Evolutionary conservation across 37 sponge, comb jelly and placozoan species (phyloP).

Genomic region (Beroe ovata): DNA sequence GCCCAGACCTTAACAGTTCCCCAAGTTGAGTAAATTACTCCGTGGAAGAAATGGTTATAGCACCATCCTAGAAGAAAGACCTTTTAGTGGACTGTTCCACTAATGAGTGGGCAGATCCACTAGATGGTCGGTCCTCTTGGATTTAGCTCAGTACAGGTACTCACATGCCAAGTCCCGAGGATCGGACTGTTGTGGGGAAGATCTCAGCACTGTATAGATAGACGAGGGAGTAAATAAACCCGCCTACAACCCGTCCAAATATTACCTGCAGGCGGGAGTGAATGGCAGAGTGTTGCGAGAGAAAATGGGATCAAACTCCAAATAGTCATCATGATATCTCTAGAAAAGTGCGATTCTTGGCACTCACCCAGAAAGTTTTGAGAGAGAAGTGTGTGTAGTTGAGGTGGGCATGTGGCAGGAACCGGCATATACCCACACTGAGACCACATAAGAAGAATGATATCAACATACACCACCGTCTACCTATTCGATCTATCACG

Average conservation of each 20-base stretch:
- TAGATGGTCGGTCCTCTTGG: too few species aligned
- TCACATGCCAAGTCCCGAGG: slow-evolving; percentile 38
- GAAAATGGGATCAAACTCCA: too few species aligned
- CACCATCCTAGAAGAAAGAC: too few species aligned
- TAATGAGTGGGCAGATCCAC: too few species aligned
- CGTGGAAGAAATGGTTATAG: too few species aligned
- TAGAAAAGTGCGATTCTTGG: not conserved
- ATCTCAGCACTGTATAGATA: slow-evolving; percentile 66
- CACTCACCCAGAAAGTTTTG: slow-evolving; percentile 53
- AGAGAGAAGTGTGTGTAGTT: slow-evolving; percentile 58
- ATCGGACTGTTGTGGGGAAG: slow-evolving; percentile 55
- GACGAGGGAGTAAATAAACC: slow-evolving; percentile 60
- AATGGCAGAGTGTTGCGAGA: too few species aligned
- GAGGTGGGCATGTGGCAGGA: slow-evolving; percentile 21
- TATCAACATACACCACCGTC: slow-evolving; percentile 16
- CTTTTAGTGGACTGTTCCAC: too few species aligned
- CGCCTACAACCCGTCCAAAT: slow-evolving; percentile 25
- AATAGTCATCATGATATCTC: too few species aligned
- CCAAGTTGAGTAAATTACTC: too few species aligned
- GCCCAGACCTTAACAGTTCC: too few species aligned
- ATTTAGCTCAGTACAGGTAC: not conserved
- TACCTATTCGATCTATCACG: slow-evolving; percentile 41
- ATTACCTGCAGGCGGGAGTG: too few species aligned
- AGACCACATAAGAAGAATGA: slow-evolving; percentile 33
- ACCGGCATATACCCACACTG: slow-evolving; percentile 49